phyloP scores from a whole-genome alignment of 2,888 invertebrate genomes.

The Adelphocoris suturalis region DNA sequence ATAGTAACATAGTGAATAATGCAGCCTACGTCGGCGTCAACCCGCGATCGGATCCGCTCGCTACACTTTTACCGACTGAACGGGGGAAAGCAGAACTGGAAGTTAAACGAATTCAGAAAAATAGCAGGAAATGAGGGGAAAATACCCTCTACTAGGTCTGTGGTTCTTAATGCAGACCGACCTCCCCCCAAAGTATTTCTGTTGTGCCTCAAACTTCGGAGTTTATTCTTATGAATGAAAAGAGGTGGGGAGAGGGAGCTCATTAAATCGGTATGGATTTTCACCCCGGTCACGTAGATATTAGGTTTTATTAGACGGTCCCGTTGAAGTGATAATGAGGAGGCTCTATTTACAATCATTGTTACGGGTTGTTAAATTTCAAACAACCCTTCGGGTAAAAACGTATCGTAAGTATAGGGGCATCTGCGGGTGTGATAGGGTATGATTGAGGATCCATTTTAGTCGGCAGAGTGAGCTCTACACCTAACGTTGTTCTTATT shows the following conservation, averaged over 20 bases:
- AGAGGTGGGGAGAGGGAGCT: background rate
- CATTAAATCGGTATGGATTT: constrained; percentile 28
- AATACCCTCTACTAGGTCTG: background rate
- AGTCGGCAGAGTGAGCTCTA: too few species aligned
- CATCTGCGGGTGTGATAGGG: too few species aligned
- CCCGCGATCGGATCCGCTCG: background rate
- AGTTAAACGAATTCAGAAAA: background rate
- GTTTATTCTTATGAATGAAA: background rate
- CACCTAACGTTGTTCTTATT: too few species aligned
- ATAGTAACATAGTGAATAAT: constrained; percentile 65
- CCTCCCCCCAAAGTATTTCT: background rate
- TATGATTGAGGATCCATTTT: too few species aligned
- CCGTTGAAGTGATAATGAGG: background rate
- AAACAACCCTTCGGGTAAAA: too few species aligned
- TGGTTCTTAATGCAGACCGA: background rate
- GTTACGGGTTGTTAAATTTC: too few species aligned
- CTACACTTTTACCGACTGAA: constrained; percentile 41
- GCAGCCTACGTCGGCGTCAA: constrained; percentile 44
- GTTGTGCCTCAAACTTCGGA: background rate
- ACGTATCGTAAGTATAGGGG: too few species aligned
- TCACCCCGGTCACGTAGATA: constrained; percentile 11
- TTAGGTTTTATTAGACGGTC: background rate
- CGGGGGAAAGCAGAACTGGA: background rate
- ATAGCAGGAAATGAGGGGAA: background rate
- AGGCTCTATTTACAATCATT: too few species aligned